A percentile compares a stretch with the other conserved stretches of the same genome.
Evolutionary conservation across 2,797 vertebrate genomes (phyloP).

Genomic region (Rhadinocentrus ornatus): DNA sequence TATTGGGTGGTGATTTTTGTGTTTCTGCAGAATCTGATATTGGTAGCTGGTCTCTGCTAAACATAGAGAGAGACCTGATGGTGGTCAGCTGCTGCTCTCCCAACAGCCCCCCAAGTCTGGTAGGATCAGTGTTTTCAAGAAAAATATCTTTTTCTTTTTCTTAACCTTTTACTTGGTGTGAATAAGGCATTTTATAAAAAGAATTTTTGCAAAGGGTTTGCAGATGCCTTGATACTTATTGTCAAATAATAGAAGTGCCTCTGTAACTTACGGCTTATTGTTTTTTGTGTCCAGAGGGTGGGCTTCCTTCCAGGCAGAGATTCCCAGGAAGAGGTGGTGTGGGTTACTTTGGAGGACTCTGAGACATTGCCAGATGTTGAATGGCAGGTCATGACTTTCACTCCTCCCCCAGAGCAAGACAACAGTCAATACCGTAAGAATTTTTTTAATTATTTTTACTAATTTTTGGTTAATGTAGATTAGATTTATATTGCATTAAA

Average conservation of each 20-base stretch:
- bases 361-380: constrained; percentile 82
- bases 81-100: constrained; percentile 93
- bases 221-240: background rate
- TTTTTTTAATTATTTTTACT: background rate
- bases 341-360: constrained; percentile 91
- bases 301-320: constrained; percentile 88
- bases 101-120: constrained; percentile 89
- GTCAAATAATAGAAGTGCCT: background rate
- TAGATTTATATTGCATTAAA: background rate
- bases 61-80: constrained; percentile 89
- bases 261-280: background rate
- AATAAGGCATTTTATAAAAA: too few relatives aligned
- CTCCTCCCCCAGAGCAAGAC: constrained; percentile 88
- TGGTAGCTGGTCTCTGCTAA: constrained; percentile 91
- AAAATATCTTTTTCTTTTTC: background rate
- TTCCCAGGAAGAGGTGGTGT: constrained; percentile 80
- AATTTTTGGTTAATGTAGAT: background rate
- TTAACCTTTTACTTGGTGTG: background rate
- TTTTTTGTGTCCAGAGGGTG: constrained; percentile 84
- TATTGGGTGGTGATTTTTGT: constrained; percentile 29
- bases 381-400: constrained; percentile 88
- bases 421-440: constrained; percentile 89
- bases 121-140: constrained; percentile 66
- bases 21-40: constrained; percentile 72
- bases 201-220: background rate